Evolutionary conservation across 2,113 vertebrate species (phyloP), one percentile per base, ranked within the genome.

Genomic region (Himantopus leucocephalus): DNA sequence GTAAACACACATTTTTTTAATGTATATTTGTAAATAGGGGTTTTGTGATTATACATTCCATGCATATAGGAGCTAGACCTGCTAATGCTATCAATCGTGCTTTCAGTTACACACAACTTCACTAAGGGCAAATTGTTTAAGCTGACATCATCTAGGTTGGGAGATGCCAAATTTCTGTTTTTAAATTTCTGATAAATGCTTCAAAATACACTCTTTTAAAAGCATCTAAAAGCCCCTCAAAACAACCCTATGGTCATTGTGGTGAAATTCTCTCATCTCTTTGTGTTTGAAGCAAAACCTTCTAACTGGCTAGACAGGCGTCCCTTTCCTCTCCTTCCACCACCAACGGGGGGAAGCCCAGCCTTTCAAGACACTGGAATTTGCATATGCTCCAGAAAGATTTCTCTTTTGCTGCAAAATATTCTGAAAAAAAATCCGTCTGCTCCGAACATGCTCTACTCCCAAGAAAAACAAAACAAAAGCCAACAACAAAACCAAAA

Each of bases 231-330:
- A 55, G 45, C 11, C 15, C 55, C 15, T 23, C 48, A 0, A 5
- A 53, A 35, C 4, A 45, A 72, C 14, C 6, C 8, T 13, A 14
- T 14, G 23, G 66, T 23, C 39, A 72, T 26, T 39, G 29, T n/a
- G 32, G 16, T 27, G 27, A 72, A 81, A 41, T 41, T 39, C 12
- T 55, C 47, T 55, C 24, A 55, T 8, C 39, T 22, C 17, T 72
- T 37, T 20, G 8, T 66, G 23, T n/a, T 32, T 76, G 45, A 89
- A 55, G 52, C 52, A n/a, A 47, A 45, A 45, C 1, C 22, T 55
- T 52, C 20, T 3, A 43, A 14, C 1, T 22, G 64, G 27, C 9
- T n/a, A 72, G 5, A 27, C 3, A 35, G 1, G 1, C 24, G 17
- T 11, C 41, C 34, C 73, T 45, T 24, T 8, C 20, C 32, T 50